Percentiles rank a stretch among this genome's conserved stretches.
Evolutionary conservation across 1,140 invertebrate species (phyloP).

Genomic region (Bombus affinis): DNA sequence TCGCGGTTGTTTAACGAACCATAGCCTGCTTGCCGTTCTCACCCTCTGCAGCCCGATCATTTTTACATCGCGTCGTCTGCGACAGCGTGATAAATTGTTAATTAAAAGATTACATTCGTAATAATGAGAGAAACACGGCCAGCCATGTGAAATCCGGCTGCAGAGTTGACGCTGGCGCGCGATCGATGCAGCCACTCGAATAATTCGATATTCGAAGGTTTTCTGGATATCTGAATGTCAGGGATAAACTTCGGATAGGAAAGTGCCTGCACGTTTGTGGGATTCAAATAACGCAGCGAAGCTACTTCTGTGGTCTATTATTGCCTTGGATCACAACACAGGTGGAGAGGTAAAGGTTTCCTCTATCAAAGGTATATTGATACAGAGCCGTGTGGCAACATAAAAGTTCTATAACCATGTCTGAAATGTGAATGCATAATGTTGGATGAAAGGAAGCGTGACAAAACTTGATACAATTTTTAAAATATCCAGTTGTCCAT

Average conservation of each 20-base stretch:
- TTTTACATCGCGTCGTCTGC: conserved; percentile 20
- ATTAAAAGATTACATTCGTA: conserved; percentile 30
- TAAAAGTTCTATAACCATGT: background rate
- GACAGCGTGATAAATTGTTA: conserved; percentile 19
- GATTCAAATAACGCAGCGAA: conserved; percentile 2
- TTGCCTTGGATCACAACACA: background rate
- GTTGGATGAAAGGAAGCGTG: too few species aligned
- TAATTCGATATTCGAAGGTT: background rate
- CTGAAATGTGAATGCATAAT: background rate
- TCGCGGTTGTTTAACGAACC: conserved; percentile 47
- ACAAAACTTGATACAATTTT: background rate
- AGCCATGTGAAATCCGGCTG: background rate
- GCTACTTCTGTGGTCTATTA: too few species aligned
- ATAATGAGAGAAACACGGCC: background rate
- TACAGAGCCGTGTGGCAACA: too few species aligned
- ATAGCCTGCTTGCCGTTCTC: background rate
- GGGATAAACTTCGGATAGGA: background rate
- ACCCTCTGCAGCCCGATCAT: background rate
- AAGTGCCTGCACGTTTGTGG: background rate
- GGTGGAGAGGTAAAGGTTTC: background rate
- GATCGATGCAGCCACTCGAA: background rate
- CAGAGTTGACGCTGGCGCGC: background rate
- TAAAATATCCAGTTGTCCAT: background rate
- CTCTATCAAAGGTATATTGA: conserved; percentile 2
- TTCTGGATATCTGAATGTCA: background rate